phyloP scores from a whole-genome alignment of 2,888 invertebrate genomes.

The Heliconius hortense region DNA sequence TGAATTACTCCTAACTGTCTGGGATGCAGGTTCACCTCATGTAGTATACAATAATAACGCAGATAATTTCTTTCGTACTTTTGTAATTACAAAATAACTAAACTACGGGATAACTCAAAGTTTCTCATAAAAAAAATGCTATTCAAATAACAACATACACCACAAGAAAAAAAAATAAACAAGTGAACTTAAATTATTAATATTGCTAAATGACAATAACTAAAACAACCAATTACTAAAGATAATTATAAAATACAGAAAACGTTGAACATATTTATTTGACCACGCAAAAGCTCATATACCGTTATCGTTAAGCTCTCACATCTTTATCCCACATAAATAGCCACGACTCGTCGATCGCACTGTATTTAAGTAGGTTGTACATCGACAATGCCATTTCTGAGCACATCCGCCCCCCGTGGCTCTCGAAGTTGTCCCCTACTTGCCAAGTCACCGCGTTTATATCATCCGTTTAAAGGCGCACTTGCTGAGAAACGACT shows the following conservation, averaged over 20 bases:
- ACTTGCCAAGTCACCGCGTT: constrained; percentile 25
- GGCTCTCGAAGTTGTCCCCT: constrained; percentile 20
- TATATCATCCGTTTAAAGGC: constrained; percentile 25
- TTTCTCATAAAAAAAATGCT: no score
- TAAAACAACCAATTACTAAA: neutral
- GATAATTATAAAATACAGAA: neutral
- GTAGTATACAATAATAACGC: no score
- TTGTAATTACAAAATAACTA: no score
- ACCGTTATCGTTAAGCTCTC: neutral
- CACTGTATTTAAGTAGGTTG: constrained; percentile 13
- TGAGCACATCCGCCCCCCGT: constrained; percentile 23
- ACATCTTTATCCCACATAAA: constrained; percentile 2
- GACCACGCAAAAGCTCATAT: neutral
- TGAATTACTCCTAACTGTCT: no score
- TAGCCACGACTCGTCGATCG: neutral
- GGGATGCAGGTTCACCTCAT: no score
- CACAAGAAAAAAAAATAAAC: no score
- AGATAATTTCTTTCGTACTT: no score
- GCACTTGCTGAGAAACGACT: constrained; percentile 15
- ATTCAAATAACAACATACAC: no score
- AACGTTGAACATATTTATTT: neutral
- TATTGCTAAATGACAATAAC: no score
- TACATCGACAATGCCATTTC: constrained; percentile 17
- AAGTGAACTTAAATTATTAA: no score
- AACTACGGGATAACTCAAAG: no score